Base-by-base conservation (phyloP, 2,888 invertebrate species). In the Folsomia manolachei region DNA sequence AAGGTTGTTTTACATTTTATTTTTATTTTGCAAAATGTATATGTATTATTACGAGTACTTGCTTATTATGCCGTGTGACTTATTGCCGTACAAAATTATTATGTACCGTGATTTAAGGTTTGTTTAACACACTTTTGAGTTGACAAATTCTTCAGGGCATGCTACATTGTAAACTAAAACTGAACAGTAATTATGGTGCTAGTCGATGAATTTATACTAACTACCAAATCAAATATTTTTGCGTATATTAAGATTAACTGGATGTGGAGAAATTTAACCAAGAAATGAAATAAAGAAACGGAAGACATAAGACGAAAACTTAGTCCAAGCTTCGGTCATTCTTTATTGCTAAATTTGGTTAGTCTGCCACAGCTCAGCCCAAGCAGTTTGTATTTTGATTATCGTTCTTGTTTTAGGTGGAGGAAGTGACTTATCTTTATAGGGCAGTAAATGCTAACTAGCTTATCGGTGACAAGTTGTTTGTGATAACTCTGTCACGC, bases 401-500 rank as follows among this genome's bases (percentile, higher is more conserved):
- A 39, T 14, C 7, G 39, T 39, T 14, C 39, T 39, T 39, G 39
- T 4, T 39, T 39, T 39, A n/a, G 21, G 56, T 19, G n/a, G n/a
- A 56, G 56, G 21, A 56, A 56, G 56, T 56, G 56, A n/a, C 19
- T 56, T 56, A 56, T 56, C 56, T 56, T 56, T 56, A 56, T 56
- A 56, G 56, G 56, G 19, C 56, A 56, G 19, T 56, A 56, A 56
- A 56, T 56, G 56, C 56, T 56, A 56, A 56, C 56, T 56, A 21
- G 56, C 56, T 56, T 56, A 56, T 56, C 56, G 56, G 56, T 56
- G 56, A 56, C 56, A 56, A 56, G 19, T 56, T 56, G 56, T 56
- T 56, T 56, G 19, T n/a, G 56, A 56, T 56, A 56, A 56, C 7
- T 4, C 21, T 56, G 56, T 56, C 56, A 56, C 56, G 56, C 56